Base-by-base conservation (phyloP, 1,140 invertebrate species). In the Geopemphigus sp. region DNA sequence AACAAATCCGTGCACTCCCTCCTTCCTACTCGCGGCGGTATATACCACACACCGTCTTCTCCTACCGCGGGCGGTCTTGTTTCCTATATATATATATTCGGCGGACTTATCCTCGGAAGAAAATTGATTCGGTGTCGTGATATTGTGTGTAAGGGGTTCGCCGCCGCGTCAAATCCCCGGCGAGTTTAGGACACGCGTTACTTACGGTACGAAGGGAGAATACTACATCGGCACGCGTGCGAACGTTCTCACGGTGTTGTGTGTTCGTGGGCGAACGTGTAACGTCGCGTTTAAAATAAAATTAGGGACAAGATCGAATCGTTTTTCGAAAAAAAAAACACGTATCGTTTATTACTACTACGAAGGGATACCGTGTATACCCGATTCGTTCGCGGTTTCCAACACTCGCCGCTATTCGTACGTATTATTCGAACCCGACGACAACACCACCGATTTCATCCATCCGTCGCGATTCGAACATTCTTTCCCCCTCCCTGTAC, bases 101-200 rank as follows among this genome's bases (percentile, higher is more conserved):
- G 19, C n/a, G 50, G 74, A 61, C 74, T 78, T 78, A 17, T 63
- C 74, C 57, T n/a, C 22, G n/a, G n/a, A 47, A 78, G 74, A 61
- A 78, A 78, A 78, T 78, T 78, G 74, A 78, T 78, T 78, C 74
- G 47, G 57, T 29, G 39, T 39, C 50, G 57, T 50, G 57, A 78
- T 63, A 61, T 78, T 29, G 47, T 61, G 14, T 12, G 22, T n/a
- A 14, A 5, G 66, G 17, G 22, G 39, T 24, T 50, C 19, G n/a
- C n/a, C 54, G 5, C 73, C 73, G 15, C 32, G 56, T 76, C 29
- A 56, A 76, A 76, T 76, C 73, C 53, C n/a, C 32, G 72, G 54
- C 47, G 26, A 39, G 53, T 57, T 17, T 54, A 56, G 68, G 45
- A 57, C 26, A 32, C 56, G 32, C 17, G 19, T 19, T 50, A 70